These are phyloP conservation scores for Pterophyllum scalare DNA, from an alignment of 2,113 vertebrate genomes.

Conservation along the genomic window DNA sequence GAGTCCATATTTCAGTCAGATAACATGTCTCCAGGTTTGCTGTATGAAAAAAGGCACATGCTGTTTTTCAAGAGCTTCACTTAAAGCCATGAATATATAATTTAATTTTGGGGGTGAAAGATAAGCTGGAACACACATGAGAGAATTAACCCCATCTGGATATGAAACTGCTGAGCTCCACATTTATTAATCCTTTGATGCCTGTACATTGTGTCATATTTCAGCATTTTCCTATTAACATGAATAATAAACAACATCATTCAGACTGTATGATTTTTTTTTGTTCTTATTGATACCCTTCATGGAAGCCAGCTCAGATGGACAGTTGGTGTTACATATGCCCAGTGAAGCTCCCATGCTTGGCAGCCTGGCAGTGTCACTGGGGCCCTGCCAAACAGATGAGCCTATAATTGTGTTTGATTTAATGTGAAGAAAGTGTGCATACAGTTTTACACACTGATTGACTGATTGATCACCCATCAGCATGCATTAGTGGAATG, in stretches of 20 bases:
- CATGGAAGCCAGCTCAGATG: background rate
- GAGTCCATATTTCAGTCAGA: background rate
- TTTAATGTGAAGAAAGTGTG: slow-evolving; percentile 28
- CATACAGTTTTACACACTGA: slow-evolving; percentile 6
- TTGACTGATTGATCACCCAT: slow-evolving; percentile 7
- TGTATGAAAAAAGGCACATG: background rate
- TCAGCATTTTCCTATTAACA: background rate
- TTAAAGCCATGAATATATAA: slow-evolving; percentile 45
- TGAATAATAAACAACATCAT: background rate
- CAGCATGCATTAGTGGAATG: background rate
- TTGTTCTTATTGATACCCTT: background rate
- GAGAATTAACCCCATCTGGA: slow-evolving; percentile 49
- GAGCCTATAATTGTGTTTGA: slow-evolving; percentile 49
- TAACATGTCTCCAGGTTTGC: background rate
- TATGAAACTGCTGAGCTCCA: slow-evolving; percentile 41
- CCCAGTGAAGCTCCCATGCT: slow-evolving; percentile 7
- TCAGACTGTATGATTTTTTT: background rate
- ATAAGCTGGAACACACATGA: slow-evolving; percentile 40
- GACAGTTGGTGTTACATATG: slow-evolving; percentile 55
- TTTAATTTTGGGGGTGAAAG: slow-evolving; percentile 45
- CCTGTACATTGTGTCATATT: background rate
- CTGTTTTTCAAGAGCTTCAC: slow-evolving; percentile 50
- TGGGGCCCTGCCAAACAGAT: slow-evolving; percentile 45
- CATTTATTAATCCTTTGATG: slow-evolving; percentile 28
- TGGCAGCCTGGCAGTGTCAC: slow-evolving; percentile 3